These are phyloP conservation scores for Temnothorax ravouxi DNA, from an alignment of 2,888 invertebrate genomes.

Conservation along the genomic window DNA sequence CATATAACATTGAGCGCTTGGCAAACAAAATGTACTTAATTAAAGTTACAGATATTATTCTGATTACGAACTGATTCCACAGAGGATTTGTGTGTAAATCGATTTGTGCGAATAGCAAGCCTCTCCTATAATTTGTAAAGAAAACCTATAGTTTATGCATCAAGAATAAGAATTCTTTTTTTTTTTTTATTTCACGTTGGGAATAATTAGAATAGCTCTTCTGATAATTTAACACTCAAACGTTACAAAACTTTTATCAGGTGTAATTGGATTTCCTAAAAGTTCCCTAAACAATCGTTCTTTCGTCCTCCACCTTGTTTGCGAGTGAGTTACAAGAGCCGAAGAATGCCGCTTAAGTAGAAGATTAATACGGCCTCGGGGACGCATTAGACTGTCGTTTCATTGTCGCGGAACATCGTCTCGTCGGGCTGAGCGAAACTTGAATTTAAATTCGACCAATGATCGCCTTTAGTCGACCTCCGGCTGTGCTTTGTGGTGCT, in stretches of 20 bases:
- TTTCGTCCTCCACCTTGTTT: constrained; percentile 37
- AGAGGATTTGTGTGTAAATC: not conserved
- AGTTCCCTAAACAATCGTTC: constrained; percentile 24
- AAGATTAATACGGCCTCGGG: constrained; percentile 55
- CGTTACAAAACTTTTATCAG: not conserved
- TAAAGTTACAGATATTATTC: not conserved
- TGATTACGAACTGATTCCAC: not conserved
- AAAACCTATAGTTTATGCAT: not conserved
- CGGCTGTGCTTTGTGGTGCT: constrained; percentile 27
- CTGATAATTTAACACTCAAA: not conserved
- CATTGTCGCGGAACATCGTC: constrained; percentile 47
- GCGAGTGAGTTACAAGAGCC: constrained; percentile 9
- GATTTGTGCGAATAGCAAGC: not conserved
- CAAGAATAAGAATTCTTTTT: not conserved
- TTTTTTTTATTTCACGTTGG: not conserved
- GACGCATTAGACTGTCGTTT: constrained; percentile 52
- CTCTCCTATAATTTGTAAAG: not conserved
- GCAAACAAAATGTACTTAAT: not conserved
- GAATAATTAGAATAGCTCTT: not conserved
- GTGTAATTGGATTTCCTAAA: constrained; percentile 1
- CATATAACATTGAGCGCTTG: not conserved
- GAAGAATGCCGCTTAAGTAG: constrained; percentile 48
- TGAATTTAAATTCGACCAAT: constrained; percentile 53
- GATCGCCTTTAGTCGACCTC: constrained; percentile 38
- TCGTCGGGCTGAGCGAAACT: constrained; percentile 45